These are phyloP conservation scores for Colletes latitarsis DNA, from an alignment of 1,140 invertebrate species.

Conservation along the genomic window DNA sequence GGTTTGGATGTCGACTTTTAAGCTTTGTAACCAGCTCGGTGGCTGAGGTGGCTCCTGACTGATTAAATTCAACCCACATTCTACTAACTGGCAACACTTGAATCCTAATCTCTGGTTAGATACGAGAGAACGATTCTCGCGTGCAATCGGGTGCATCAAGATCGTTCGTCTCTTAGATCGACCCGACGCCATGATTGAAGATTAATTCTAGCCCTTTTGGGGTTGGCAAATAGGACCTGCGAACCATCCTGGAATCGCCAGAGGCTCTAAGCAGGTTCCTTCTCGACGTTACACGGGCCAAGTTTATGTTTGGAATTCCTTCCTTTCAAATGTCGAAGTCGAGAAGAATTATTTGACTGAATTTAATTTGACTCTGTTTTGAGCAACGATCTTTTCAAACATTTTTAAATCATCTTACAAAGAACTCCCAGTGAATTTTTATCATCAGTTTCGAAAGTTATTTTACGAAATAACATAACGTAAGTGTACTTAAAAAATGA, in stretches of 20 bases:
- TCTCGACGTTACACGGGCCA: no score
- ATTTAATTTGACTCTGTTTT: no score
- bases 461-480: no score
- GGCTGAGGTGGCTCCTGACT: not conserved
- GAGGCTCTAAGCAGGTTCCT: no score
- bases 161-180: conserved; percentile 11
- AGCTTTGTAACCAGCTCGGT: not conserved
- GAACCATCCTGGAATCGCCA: not conserved
- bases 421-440: no score
- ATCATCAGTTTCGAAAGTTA: no score
- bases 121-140: conserved; percentile 7
- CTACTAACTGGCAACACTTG: conserved; percentile 7
- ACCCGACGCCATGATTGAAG: not conserved
- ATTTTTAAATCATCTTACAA: no score
- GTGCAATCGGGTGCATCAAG: not conserved
- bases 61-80: conserved; percentile 41
- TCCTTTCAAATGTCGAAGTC: no score
- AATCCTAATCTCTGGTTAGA: conserved; percentile 28
- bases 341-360: no score
- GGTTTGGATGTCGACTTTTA: not conserved
- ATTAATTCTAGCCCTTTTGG: conserved; percentile 23
- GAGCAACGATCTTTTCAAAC: no score
- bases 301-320: not conserved
- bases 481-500: no score
- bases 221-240: not conserved